Percentiles rank a stretch among this genome's conserved stretches.
Conservation (phyloP, 2,113 vertebrate species). For the Zapornia atra region DNA sequence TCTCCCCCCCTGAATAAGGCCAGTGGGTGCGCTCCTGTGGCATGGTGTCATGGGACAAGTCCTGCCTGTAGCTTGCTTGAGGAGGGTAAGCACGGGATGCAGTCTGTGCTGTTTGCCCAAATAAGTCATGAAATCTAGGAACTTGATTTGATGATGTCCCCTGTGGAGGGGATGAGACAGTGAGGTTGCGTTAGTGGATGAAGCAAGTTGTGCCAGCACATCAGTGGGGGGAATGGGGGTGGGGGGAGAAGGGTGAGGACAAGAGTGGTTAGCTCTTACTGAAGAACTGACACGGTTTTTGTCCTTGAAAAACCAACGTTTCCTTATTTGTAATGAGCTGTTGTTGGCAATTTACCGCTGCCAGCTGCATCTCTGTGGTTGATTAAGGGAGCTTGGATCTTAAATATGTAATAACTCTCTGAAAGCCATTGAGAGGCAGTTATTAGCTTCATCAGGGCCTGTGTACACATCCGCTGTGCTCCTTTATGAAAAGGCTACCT, state of each 20-base stretch:
- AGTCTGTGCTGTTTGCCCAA: background rate
- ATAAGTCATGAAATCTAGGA: conserved; percentile 15
- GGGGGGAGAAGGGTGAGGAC: background rate
- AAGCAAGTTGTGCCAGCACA: background rate
- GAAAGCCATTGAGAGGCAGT: conserved; percentile 58
- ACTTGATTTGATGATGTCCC: background rate
- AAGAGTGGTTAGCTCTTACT: background rate
- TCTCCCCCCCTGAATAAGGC: background rate
- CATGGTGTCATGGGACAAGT: background rate
- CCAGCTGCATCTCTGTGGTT: conserved; percentile 73
- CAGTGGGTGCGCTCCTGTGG: background rate
- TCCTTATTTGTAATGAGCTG: conserved; percentile 71
- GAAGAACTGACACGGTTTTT: conserved; percentile 40
- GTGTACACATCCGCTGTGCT: conserved; percentile 25
- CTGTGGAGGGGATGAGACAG: background rate
- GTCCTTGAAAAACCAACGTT: conserved; percentile 64
- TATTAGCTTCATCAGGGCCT: conserved; percentile 66
- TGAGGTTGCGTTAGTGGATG: background rate
- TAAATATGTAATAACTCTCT: conserved; percentile 65
- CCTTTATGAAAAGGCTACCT: conserved; percentile 40
- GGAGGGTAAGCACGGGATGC: background rate
- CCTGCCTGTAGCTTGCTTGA: background rate
- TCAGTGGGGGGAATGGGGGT: background rate
- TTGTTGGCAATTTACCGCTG: conserved; percentile 64
- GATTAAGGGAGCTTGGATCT: conserved; percentile 62